Evolutionary conservation across 2,113 vertebrate genomes (phyloP).

Genomic region (Dinomys branickii): DNA sequence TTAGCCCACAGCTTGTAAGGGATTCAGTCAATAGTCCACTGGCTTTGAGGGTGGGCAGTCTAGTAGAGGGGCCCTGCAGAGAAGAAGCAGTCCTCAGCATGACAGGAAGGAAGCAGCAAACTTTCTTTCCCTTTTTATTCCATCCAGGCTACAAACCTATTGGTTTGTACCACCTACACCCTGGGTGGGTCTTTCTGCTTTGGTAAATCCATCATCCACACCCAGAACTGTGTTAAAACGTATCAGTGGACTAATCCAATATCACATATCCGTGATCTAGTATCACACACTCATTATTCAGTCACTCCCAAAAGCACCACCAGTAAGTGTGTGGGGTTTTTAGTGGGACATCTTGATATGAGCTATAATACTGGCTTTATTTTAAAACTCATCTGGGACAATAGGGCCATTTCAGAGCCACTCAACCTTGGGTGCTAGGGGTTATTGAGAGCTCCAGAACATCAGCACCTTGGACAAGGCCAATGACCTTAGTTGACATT

Average conservation of each 20-base stretch:
- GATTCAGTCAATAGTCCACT: background rate
- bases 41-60: background rate
- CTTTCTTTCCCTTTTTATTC: background rate
- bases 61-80: background rate
- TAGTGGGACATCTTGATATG: background rate
- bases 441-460: background rate
- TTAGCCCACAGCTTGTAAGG: background rate
- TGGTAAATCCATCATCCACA: background rate
- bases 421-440: background rate
- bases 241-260: background rate
- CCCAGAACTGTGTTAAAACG: background rate
- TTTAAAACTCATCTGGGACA: background rate
- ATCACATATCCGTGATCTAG: background rate
- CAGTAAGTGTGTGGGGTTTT: background rate
- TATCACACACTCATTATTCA: background rate
- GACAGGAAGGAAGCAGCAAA: background rate
- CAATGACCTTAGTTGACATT: fast-evolving
- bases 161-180: background rate
- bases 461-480: slow-evolving; percentile 53
- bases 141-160: background rate
- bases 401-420: background rate
- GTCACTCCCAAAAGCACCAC: background rate
- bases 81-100: background rate
- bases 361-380: background rate
- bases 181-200: background rate